phyloP scores from a whole-genome alignment of 2,113 vertebrate species.

The Gadus macrocephalus region DNA sequence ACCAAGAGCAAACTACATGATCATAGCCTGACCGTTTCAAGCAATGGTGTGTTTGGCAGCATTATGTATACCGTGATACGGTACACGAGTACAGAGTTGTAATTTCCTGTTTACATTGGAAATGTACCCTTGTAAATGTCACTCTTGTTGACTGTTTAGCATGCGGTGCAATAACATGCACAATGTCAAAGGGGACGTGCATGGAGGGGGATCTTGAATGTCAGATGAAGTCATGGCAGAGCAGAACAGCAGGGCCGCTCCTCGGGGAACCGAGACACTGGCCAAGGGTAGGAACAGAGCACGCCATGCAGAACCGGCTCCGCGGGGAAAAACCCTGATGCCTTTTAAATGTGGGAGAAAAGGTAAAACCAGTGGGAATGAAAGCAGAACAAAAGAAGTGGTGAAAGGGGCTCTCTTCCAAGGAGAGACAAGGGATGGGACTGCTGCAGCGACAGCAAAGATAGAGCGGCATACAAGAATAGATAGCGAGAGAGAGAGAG shows the following conservation, averaged over 20 bases:
- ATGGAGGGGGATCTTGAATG: slow-evolving; percentile 16
- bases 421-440: not conserved
- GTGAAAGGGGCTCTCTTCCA: not conserved
- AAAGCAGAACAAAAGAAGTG: not conserved
- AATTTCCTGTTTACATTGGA: no score
- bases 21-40: no score
- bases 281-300: not conserved
- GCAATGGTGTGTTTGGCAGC: no score
- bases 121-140: no score
- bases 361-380: not conserved
- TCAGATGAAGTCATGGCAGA: not conserved
- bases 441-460: slow-evolving; percentile 13
- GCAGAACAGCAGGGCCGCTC: not conserved
- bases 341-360: not conserved
- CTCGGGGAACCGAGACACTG: not conserved
- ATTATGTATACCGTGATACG: no score
- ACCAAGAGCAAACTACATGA: no score
- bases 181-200: slow-evolving; percentile 23
- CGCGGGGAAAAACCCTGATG: not conserved
- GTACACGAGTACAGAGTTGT: no score
- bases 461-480: not conserved
- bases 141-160: no score
- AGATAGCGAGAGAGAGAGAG: slow-evolving; percentile 1
- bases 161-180: slow-evolving; percentile 4
- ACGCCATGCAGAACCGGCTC: not conserved